Base-by-base conservation (phyloP, 92 coral and sea anemone genomes). In the Umimayanthus kanabou region DNA sequence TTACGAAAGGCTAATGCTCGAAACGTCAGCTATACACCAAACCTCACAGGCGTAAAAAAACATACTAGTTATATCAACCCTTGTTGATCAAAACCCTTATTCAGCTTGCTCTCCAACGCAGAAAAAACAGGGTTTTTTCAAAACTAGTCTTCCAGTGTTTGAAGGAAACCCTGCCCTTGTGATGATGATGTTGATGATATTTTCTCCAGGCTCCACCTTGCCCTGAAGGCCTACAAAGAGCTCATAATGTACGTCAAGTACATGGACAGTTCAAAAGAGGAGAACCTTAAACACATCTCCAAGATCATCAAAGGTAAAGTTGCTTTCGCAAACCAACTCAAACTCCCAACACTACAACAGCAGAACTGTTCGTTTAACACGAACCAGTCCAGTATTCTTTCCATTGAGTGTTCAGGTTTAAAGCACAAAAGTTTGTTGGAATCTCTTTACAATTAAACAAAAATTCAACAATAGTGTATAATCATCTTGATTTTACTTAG, bases 171-270 rank as follows among this genome's bases (percentile, higher is more conserved):
- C 13, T 47, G 53, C 13, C 65, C 65, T 57, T 57, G 65, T 15
- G 65, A 57, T 30, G 20, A 8, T 15, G 9, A 40, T 73, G 49
- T 39, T 20, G 13, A 16, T 37, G 23, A 33, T 43, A 14, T 30
- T 74, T 55, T 80, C 61, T 88, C 14, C 29, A 97, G 99, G 91
- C 93, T 97, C 47, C 99, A 95, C 75, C 94, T 97, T 45, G 98
- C 99, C 15, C 67, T 97, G 20, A 96, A 96, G 76, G 99, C 99
- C 25, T 97, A 95, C 91, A 96, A 95, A 88, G 99, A 97, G 79
- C 92, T 97, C 76, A 78, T 97, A 9, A 92, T 95, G 92, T 94
- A 97, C 85, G 88, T 97, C 6, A 72, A 90, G 75, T 89, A 58
- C 86, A 93, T 97, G 97, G 93, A 91, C 53, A 85, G 78, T 45